These are phyloP conservation scores for Myotis myotis DNA, from an alignment of 2,797 vertebrate genomes.

Conservation along the genomic window DNA sequence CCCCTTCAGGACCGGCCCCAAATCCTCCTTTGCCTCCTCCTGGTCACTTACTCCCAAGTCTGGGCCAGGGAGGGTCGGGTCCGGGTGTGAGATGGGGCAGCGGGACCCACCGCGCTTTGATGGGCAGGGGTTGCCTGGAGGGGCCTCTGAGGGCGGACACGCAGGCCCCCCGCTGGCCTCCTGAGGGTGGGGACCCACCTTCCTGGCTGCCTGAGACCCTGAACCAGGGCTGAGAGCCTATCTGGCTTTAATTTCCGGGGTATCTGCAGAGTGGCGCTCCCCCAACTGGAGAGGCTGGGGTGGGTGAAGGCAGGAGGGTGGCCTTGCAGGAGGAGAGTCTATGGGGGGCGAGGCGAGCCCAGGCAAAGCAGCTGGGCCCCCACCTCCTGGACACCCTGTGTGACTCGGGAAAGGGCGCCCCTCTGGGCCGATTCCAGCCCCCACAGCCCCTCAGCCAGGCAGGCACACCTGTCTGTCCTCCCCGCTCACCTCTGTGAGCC, in stretches of 20 bases:
- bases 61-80: not conserved
- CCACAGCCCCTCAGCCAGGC: not conserved
- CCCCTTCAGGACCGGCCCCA: not conserved
- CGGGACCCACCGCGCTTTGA: accelerated
- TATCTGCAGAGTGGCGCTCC: not conserved
- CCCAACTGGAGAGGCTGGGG: not conserved
- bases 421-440: not conserved
- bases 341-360: not conserved
- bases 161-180: not conserved
- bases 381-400: not conserved
- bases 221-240: accelerated
- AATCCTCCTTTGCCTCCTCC: accelerated
- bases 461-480: accelerated
- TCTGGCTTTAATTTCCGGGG: not conserved
- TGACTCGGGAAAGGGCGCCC: not conserved
- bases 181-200: not conserved
- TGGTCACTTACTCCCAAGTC: not conserved
- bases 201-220: not conserved
- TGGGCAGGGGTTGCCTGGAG: accelerated
- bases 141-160: not conserved
- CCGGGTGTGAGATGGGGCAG: not conserved
- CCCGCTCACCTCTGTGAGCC: not conserved
- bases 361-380: not conserved
- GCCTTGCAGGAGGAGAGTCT: too few relatives aligned
- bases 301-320: not conserved